phyloP scores from a whole-genome alignment of 35 echinoderm and acorn worm species.

The Apostichopus japonicus region DNA sequence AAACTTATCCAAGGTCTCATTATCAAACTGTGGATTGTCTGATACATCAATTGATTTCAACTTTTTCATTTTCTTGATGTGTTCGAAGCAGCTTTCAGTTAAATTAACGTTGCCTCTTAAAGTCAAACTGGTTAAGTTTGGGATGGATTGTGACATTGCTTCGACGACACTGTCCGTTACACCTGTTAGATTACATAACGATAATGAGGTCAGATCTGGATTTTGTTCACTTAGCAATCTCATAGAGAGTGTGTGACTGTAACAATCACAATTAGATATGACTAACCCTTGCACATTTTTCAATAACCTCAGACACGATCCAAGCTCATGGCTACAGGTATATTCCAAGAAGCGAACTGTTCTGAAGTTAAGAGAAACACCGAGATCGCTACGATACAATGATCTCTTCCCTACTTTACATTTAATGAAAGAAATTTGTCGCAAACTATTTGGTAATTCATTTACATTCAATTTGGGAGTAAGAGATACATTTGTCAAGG shows the following conservation, averaged over 20 bases:
- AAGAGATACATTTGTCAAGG: neutral
- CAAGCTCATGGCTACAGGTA: neutral
- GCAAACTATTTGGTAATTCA: constrained; percentile 6
- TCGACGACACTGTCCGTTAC: neutral
- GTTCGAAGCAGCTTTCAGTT: constrained; percentile 1
- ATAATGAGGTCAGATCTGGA: neutral
- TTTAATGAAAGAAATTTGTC: constrained; percentile 5
- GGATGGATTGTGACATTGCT: neutral
- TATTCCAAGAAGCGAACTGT: neutral
- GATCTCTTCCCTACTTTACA: neutral
- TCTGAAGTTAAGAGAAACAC: too few species aligned
- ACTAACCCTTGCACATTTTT: neutral
- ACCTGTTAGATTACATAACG: neutral
- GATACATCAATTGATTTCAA: constrained; percentile 3
- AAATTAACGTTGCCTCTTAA: neutral
- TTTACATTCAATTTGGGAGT: neutral
- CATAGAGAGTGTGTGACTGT: neutral
- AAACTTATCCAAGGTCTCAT: neutral
- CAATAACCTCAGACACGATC: neutral
- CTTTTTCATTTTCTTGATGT: constrained; percentile 15
- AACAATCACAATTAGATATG: neutral
- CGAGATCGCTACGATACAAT: too few species aligned
- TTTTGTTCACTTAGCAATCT: neutral
- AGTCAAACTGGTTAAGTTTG: neutral
- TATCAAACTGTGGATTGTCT: constrained; percentile 18